Evolutionary conservation across 2,888 invertebrate species (phyloP), one percentile per base, ranked within the genome.

Genomic region (Thera britannica): DNA sequence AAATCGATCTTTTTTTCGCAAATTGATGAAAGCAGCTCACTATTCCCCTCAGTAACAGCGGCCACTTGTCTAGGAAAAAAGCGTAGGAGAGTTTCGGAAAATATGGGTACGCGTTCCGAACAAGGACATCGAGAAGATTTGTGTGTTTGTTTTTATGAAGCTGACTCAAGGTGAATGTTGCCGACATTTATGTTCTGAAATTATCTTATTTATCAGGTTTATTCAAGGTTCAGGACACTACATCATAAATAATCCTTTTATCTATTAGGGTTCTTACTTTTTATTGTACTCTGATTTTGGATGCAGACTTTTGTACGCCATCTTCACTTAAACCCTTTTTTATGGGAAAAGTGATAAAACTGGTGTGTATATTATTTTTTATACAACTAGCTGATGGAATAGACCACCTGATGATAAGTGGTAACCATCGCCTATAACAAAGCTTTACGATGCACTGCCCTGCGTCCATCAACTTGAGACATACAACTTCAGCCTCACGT

Each of bases 131-230:
- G 2, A 36, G 35, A 59, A 60, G 70, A 70, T 70, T 70, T 70
- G 70, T 70, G 58, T 36, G 64, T 58, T 67, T 70, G 70, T 70
- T 70, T 70, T 62, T 61, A 54, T 49, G 48, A 44, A 46, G 1
- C 49, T 46, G 58, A 57, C 60, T 67, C 62, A 66, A 61, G 70
- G 70, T 35, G 46, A 23, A n/a, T 48, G 58, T 58, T 8, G 41
- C 23, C 2, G 34, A 35, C 35, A 8, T 9, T 7, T 46, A 9
- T 46, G 44, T 46, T 46, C 44, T 9, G 44, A 46, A 46, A 46
- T 9, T 9, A 9, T 46, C 44, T 2, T 5, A 46, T 46, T 7
- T 9, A 46, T 46, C 44, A 46, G 44, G 44, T 46, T 46, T 41
- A 41, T 41, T 46, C 44, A 46, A 46, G 44, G 44, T 46, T 23